Conservation (phyloP, 92 coral and sea anemone genomes). For the Epizoanthus ramosus region DNA sequence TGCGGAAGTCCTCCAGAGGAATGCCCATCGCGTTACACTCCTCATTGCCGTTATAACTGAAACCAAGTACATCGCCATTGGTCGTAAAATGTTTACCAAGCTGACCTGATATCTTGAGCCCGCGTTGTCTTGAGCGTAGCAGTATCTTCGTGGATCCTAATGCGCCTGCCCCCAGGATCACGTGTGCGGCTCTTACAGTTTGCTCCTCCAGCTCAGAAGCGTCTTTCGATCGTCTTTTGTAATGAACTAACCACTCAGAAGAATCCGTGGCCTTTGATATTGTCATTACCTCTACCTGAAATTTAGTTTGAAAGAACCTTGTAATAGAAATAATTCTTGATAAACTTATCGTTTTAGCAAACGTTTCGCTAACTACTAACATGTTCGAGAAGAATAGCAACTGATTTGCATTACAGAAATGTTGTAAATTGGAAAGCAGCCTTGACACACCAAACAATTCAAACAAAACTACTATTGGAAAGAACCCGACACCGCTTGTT, state of each 20-base stretch:
- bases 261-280: slow-evolving; percentile 38
- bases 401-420: background rate
- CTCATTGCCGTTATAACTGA: slow-evolving; percentile 54
- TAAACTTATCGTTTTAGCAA: no score
- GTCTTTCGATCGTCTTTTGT: slow-evolving; percentile 44
- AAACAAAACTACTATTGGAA: no score
- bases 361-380: background rate
- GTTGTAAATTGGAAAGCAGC: no score
- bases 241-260: slow-evolving; percentile 55
- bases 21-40: slow-evolving; percentile 45
- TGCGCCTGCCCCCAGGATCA: slow-evolving; percentile 63
- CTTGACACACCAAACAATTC: no score
- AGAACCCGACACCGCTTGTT: no score
- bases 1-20: no score
- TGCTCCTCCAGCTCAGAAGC: slow-evolving; percentile 45
- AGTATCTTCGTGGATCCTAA: slow-evolving; percentile 69
- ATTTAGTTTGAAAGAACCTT: no score
- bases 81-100: slow-evolving; percentile 57
- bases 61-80: slow-evolving; percentile 59
- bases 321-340: no score
- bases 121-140: slow-evolving; percentile 61
- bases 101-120: slow-evolving; percentile 47
- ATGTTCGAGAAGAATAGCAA: background rate
- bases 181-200: slow-evolving; percentile 46
- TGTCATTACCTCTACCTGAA: slow-evolving; percentile 47